Evolutionary conservation across 2,888 invertebrate species (phyloP), one percentile per base, ranked within the genome.

Genomic region (Arctia plantaginis): DNA sequence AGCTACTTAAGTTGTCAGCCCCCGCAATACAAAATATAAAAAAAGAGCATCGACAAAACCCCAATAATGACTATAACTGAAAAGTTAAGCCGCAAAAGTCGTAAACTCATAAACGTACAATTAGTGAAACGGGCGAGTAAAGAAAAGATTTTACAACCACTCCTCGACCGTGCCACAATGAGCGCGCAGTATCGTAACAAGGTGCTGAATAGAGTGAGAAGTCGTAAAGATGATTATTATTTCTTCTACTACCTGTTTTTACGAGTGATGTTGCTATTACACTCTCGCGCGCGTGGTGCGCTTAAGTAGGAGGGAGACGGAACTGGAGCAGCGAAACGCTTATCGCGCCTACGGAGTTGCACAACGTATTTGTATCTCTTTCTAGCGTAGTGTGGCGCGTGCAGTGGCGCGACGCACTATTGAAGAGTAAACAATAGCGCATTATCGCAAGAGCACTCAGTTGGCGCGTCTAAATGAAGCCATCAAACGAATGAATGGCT

Each of bases 211-310:
- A 96, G 96, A 96, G 96, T 96, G 96, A 96, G 96, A 96, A 96
- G 95, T 95, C 95, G 93, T 96, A 96, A 96, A 96, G 95, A 95
- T 96, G 95, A 96, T 96, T 95, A 96, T 96, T 96, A 96, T 96
- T 95, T 96, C 96, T 95, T 95, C 95, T 95, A 96, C 96, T 96
- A 96, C 96, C 96, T 96, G 96, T 96, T 96, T 95, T 95, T 96
- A 95, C 94, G 95, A 93, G 91, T 89, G 88, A 87, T 91, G 84
- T 87, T 85, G 86, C 91, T 88, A 85, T 95, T 92, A 87, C 94
- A 83, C 83, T 95, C 92, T 81, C 86, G 78, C 93, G 83, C 86
- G 80, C 23, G 77, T 66, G 66, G 74, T 74, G 67, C 75, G 78
- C 77, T 79, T 82, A 81, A 70, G 93, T 77, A 86, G 73, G 93